A percentile compares a stretch with the other conserved stretches of the same genome.
phyloP scores from a whole-genome alignment of 2,888 invertebrate species.

The Drosophila atripex region DNA sequence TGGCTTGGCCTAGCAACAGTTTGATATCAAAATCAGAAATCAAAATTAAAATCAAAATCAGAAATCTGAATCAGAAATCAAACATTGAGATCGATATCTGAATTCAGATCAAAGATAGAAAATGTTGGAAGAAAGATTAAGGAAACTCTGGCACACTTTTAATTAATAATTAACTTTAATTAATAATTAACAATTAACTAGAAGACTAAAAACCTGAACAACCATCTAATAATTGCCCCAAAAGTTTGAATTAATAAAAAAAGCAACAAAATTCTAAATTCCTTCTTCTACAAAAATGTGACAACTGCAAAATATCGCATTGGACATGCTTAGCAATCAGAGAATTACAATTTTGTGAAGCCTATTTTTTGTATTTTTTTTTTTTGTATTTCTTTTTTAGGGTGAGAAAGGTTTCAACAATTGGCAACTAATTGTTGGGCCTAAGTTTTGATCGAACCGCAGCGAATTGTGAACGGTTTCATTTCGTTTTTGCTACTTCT shows the following conservation, averaged over 20 bases:
- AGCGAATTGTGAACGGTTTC: conserved; percentile 48
- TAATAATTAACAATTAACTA: too few species aligned
- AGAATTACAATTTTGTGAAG: conserved; percentile 13
- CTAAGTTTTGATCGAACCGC: conserved; percentile 44
- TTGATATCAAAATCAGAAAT: conserved; percentile 16
- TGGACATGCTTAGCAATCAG: conserved; percentile 67
- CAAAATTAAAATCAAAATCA: conserved; percentile 16
- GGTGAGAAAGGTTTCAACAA: conserved; percentile 45
- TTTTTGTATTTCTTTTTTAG: not conserved
- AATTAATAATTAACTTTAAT: too few species aligned
- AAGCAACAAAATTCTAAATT: too few species aligned
- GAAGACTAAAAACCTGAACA: too few species aligned
- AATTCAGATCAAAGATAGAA: conserved; percentile 23
- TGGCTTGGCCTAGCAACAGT: conserved; percentile 63
- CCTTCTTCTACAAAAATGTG: not conserved
- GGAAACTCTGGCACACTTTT: too few species aligned
- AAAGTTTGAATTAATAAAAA: too few species aligned
- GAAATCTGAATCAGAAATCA: conserved; percentile 4
- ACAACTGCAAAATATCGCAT: conserved; percentile 47
- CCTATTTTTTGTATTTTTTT: conserved; percentile 5
- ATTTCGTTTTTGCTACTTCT: not conserved
- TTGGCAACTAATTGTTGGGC: conserved; percentile 69
- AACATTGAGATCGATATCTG: conserved; percentile 12
- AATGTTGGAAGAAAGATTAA: not conserved
- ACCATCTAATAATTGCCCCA: too few species aligned